phyloP scores from a whole-genome alignment of 2,797 vertebrate species.

The Podarcis lilfordi region DNA sequence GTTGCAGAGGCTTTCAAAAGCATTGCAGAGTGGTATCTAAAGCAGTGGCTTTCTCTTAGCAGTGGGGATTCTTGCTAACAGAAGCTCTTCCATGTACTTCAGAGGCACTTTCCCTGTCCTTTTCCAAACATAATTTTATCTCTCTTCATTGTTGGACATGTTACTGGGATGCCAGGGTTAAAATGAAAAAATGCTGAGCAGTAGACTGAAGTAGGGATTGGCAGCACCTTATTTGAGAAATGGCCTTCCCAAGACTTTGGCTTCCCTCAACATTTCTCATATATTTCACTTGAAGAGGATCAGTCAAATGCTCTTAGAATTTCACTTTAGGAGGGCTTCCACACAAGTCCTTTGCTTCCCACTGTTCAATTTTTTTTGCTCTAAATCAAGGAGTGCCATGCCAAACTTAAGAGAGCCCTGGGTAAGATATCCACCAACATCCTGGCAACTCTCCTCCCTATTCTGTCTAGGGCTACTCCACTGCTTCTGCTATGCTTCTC shows the following conservation, averaged over 20 bases:
- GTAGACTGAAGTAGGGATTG: background rate
- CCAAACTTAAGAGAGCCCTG: too few species aligned
- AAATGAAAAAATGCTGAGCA: background rate
- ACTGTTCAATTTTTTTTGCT: too few species aligned
- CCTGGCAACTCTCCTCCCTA: too few species aligned
- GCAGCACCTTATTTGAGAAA: background rate
- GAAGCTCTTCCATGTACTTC: background rate
- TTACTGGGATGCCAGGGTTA: background rate
- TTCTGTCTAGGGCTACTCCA: too few species aligned
- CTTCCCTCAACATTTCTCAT: background rate
- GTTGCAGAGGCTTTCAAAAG: background rate
- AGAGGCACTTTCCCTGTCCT: background rate
- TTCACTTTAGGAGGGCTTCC: background rate
- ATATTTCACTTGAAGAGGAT: background rate
- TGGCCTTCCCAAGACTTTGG: background rate
- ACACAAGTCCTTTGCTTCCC: background rate
- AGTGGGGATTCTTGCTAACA: background rate
- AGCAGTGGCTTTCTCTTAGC: background rate
- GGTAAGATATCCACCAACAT: too few species aligned
- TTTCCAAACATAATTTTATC: background rate
- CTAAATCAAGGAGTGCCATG: too few species aligned
- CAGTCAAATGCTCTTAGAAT: background rate
- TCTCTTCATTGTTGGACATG: background rate
- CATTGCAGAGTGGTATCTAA: background rate
- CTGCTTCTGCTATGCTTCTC: too few species aligned